Percentiles rank a stretch among this genome's conserved stretches.
Evolutionary conservation across 2,888 invertebrate genomes (phyloP).

Genomic region (Chrysopilus asiliformis): DNA sequence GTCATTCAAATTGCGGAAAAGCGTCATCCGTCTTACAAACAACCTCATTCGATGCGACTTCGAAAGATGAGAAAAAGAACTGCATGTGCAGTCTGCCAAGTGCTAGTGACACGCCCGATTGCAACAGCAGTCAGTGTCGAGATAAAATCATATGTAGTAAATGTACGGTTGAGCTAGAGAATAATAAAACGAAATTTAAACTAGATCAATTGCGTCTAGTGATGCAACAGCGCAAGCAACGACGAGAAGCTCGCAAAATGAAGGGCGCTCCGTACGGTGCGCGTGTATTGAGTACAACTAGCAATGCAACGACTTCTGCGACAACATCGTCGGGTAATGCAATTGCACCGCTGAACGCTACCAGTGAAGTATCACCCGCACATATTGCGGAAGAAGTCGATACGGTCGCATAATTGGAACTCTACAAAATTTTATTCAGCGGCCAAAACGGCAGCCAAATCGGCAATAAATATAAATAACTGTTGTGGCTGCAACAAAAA

Average conservation of each 20-base stretch:
- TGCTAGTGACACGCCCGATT: constrained; percentile 17
- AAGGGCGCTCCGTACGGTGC: constrained; percentile 50
- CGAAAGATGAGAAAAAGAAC: no score
- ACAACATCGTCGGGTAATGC: constrained; percentile 4
- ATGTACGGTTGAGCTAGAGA: constrained; percentile 50
- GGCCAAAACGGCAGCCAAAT: no score
- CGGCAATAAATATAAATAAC: no score
- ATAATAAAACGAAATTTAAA: constrained; percentile 70
- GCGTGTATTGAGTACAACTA: constrained; percentile 17
- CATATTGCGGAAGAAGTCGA: constrained; percentile 36
- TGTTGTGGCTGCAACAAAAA: no score
- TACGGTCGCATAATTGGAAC: constrained; percentile 35
- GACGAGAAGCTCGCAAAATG: constrained; percentile 63
- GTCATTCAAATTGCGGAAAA: no score
- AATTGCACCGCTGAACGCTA: constrained; percentile 19
- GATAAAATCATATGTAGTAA: constrained; percentile 28
- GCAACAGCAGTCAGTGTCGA: constrained; percentile 1
- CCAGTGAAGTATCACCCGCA: constrained; percentile 31
- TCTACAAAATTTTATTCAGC: no score
- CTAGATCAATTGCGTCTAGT: constrained; percentile 75
- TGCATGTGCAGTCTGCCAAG: constrained; percentile 26
- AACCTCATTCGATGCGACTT: no score
- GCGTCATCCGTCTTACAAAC: no score
- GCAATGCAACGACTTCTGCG: constrained; percentile 2
- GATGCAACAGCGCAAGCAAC: constrained; percentile 78